Percentiles rank a stretch among this genome's conserved stretches.
Evolutionary conservation across 2,888 invertebrate species (phyloP).

Genomic region (Synergus umbraculus): DNA sequence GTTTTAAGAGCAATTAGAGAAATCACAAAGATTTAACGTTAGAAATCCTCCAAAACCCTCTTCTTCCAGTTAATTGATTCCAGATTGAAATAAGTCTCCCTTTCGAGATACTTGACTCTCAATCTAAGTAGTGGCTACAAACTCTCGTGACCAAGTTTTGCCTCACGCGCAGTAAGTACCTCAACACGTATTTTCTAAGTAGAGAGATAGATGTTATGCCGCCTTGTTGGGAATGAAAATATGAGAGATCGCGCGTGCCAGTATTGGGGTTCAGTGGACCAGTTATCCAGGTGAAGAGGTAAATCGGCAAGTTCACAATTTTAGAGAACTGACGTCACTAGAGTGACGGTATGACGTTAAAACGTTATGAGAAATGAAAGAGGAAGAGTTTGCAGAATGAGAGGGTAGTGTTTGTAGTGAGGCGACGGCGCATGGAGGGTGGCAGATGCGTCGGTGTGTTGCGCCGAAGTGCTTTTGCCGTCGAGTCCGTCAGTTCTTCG

Average conservation of each 20-base stretch:
- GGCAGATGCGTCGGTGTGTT: conserved; percentile 11
- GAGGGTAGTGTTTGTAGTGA: conserved; percentile 3
- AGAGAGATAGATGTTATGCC: not conserved
- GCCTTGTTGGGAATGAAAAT: not conserved
- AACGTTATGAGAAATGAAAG: conserved; percentile 1
- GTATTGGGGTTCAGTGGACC: not conserved
- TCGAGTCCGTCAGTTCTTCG: not conserved
- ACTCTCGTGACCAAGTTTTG: not conserved
- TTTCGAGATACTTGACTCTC: not conserved
- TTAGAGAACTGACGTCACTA: not conserved
- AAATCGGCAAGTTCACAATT: not conserved
- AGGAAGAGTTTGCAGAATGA: not conserved
- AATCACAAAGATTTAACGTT: not conserved
- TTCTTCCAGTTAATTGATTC: not conserved
- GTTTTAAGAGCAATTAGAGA: not conserved
- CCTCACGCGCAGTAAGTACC: not conserved
- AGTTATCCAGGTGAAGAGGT: not conserved
- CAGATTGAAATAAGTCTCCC: not conserved
- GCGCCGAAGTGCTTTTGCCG: not conserved
- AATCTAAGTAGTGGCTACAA: not conserved
- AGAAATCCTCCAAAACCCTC: not conserved
- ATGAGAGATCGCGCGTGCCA: not conserved
- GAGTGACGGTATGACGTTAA: not conserved
- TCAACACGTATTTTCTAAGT: not conserved
- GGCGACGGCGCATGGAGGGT: not conserved